These are phyloP conservation scores for Chaenocephalus aceratus DNA, from an alignment of 2,113 vertebrate species.

Conservation along the genomic window DNA sequence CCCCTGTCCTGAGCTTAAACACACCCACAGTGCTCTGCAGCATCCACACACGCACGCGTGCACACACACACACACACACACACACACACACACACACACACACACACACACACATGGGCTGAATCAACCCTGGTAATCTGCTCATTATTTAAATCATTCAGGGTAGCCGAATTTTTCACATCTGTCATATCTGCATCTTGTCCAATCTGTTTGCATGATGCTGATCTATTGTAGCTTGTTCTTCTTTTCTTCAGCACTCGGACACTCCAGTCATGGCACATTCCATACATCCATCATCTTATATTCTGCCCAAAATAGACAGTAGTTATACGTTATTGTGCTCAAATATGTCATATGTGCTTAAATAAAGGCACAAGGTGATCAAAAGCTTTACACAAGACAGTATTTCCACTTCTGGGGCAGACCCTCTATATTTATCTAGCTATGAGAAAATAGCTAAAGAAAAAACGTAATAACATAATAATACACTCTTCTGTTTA, in stretches of 20 bases:
- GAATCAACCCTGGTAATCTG: constrained; percentile 68
- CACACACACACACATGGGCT: constrained; percentile 23
- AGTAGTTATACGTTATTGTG: neutral
- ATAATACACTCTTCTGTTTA: too few relatives aligned
- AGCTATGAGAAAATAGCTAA: too few relatives aligned
- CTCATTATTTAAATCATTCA: constrained; percentile 69
- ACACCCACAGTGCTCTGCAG: too few relatives aligned
- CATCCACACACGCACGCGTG: too few relatives aligned
- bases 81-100: neutral
- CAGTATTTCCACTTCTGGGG: too few relatives aligned
- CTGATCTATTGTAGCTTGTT: neutral
- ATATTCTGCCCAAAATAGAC: neutral
- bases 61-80: too few relatives aligned
- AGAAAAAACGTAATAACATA: too few relatives aligned
- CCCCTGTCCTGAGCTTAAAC: too few relatives aligned
- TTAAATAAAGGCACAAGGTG: too few relatives aligned
- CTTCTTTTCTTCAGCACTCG: neutral
- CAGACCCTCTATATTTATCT: too few relatives aligned
- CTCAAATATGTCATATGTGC: neutral
- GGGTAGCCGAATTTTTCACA: constrained; percentile 64
- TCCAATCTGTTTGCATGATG: constrained; percentile 37
- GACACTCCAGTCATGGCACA: neutral
- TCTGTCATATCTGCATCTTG: constrained; percentile 64
- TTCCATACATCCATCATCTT: constrained; percentile 1
- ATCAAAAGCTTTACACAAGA: too few relatives aligned